phyloP scores from a whole-genome alignment of 2,888 invertebrate genomes.

The Trimorus sp. region DNA sequence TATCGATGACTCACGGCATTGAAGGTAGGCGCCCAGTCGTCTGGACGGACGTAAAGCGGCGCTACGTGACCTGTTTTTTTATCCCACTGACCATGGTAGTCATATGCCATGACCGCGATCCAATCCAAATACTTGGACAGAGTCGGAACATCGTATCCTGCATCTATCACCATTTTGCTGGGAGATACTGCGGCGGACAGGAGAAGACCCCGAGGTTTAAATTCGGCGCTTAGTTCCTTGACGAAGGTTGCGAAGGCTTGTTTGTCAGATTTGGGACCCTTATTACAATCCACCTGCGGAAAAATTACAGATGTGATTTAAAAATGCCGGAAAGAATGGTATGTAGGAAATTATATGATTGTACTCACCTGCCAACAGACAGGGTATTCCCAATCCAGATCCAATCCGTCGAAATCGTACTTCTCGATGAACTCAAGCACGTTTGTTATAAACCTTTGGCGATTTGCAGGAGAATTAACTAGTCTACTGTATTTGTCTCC shows the following conservation, averaged over 20 bases:
- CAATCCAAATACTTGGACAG: slow-evolving; percentile 90
- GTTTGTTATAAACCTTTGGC: slow-evolving; percentile 89
- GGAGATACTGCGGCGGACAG: slow-evolving; percentile 94
- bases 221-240: slow-evolving; percentile 86
- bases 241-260: slow-evolving; percentile 89
- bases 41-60: slow-evolving; percentile 91
- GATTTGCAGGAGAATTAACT: slow-evolving; percentile 88
- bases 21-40: slow-evolving; percentile 85
- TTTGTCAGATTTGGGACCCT: slow-evolving; percentile 92
- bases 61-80: slow-evolving; percentile 95
- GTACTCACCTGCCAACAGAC: slow-evolving; percentile 89
- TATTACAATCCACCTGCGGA: slow-evolving; percentile 91
- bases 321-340: too few species aligned
- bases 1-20: slow-evolving; percentile 83
- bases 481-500: slow-evolving; percentile 94
- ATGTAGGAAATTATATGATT: too few species aligned
- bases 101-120: slow-evolving; percentile 96
- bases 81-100: slow-evolving; percentile 96
- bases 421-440: slow-evolving; percentile 89
- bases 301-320: too few species aligned
- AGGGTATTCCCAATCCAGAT: slow-evolving; percentile 97
- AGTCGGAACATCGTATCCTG: slow-evolving; percentile 90
- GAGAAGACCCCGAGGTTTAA: slow-evolving; percentile 86
- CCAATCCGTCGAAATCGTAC: slow-evolving; percentile 95
- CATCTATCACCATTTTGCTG: slow-evolving; percentile 93